A percentile compares a stretch with the other conserved stretches of the same genome.
Conservation (phyloP, 2,797 vertebrate genomes). For the Nannoperca australis region DNA sequence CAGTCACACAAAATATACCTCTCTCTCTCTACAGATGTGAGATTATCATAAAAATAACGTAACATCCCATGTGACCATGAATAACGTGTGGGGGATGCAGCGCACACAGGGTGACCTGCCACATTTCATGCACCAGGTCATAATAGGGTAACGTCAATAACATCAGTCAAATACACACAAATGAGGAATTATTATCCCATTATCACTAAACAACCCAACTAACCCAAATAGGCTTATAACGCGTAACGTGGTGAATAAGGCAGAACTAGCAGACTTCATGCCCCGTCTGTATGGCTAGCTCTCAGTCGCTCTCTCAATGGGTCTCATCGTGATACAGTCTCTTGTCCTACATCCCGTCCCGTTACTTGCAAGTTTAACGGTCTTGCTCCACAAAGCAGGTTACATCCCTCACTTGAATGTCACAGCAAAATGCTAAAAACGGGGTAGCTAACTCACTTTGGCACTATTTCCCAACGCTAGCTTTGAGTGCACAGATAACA, state of each 20-base stretch:
- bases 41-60: background rate
- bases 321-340: conserved; percentile 56
- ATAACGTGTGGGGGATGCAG: too few species aligned
- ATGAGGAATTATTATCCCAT: background rate
- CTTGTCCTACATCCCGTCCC: conserved; percentile 73
- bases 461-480: conserved; percentile 11
- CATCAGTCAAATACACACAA: background rate
- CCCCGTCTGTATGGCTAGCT: conserved; percentile 47
- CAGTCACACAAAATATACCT: background rate
- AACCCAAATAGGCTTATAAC: background rate
- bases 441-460: background rate
- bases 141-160: background rate
- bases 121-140: conserved; percentile 20
- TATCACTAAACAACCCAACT: background rate
- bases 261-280: conserved; percentile 12
- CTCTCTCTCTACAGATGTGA: background rate
- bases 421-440: background rate
- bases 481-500: conserved; percentile 29
- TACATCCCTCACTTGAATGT: conserved; percentile 1
- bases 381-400: conserved; percentile 56
- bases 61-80: background rate
- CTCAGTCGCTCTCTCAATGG: conserved; percentile 21
- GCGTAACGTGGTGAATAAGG: background rate
- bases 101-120: background rate
- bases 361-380: conserved; percentile 59